phyloP scores from a whole-genome alignment of 2,888 invertebrate species.

The Troides aeacus region DNA sequence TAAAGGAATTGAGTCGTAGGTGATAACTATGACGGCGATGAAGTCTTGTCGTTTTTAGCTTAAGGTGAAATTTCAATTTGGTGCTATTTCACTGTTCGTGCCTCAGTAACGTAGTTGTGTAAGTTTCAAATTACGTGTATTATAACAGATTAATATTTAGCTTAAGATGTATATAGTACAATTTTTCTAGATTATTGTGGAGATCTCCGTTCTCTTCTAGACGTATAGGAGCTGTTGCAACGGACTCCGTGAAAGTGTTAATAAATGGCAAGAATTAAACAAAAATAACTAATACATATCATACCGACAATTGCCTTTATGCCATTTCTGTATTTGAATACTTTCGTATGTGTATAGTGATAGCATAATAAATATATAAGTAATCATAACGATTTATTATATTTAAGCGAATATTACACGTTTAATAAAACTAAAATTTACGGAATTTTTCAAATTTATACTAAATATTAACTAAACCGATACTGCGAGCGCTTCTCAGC shows the following conservation, averaged over 20 bases:
- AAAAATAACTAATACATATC: background rate
- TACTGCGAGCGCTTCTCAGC: no score
- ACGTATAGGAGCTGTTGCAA: background rate
- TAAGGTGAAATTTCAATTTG: conserved; percentile 49
- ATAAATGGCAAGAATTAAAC: background rate
- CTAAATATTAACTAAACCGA: no score
- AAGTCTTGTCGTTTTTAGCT: conserved; percentile 27
- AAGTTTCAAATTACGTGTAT: conserved; percentile 38
- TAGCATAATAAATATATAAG: no score
- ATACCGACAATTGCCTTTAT: background rate
- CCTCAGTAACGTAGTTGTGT: conserved; percentile 57
- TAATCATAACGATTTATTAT: no score
- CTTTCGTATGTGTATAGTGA: background rate
- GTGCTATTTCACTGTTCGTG: conserved; percentile 76
- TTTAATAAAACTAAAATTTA: no score
- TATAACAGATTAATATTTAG: conserved; percentile 34
- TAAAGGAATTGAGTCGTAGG: conserved; percentile 11
- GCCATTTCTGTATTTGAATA: background rate
- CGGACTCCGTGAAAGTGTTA: background rate
- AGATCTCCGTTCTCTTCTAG: background rate
- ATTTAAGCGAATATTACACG: no score
- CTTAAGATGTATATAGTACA: conserved; percentile 21
- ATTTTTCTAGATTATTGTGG: background rate
- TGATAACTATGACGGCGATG: background rate
- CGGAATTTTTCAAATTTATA: no score